These are phyloP conservation scores for Theonella swinhoei DNA, from an alignment of 37 sponge, comb jelly and placozoan genomes.

Conservation along the genomic window DNA sequence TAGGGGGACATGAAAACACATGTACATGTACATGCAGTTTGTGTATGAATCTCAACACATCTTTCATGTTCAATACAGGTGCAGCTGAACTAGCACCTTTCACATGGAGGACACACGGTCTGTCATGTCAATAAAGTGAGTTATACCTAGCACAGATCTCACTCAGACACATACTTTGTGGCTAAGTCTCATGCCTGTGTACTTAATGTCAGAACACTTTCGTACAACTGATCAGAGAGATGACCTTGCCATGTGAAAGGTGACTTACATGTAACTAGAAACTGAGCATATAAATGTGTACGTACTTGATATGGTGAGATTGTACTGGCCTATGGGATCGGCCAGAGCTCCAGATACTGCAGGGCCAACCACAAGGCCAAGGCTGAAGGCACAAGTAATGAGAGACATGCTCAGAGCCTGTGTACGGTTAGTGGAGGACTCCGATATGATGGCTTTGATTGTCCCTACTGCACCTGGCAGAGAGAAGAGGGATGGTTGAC, in stretches of 20 bases:
- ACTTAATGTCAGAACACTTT: neutral
- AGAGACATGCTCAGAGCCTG: constrained; percentile 70
- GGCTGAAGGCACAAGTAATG: constrained; percentile 42
- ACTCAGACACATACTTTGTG: too few relatives aligned
- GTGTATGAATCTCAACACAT: too few relatives aligned
- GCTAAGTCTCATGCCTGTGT: neutral
- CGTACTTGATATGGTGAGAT: constrained; percentile 56
- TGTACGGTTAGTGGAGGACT: constrained; percentile 56
- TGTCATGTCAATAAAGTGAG: too few relatives aligned
- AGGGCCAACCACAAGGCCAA: constrained; percentile 73
- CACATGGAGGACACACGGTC: too few relatives aligned
- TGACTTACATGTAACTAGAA: too few relatives aligned
- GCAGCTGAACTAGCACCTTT: too few relatives aligned
- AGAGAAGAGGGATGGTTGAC: neutral
- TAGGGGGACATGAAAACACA: neutral
- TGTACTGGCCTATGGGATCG: constrained; percentile 79
- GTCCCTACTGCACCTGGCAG: constrained; percentile 63
- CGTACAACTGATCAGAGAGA: neutral
- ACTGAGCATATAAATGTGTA: too few relatives aligned
- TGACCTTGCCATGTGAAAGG: neutral
- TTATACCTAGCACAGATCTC: too few relatives aligned
- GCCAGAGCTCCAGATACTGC: constrained; percentile 65
- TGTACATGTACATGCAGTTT: too few relatives aligned
- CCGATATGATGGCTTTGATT: constrained; percentile 77
- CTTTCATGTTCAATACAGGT: too few relatives aligned